phyloP scores from a whole-genome alignment of 1,140 invertebrate species.

The Cydia splendana region DNA sequence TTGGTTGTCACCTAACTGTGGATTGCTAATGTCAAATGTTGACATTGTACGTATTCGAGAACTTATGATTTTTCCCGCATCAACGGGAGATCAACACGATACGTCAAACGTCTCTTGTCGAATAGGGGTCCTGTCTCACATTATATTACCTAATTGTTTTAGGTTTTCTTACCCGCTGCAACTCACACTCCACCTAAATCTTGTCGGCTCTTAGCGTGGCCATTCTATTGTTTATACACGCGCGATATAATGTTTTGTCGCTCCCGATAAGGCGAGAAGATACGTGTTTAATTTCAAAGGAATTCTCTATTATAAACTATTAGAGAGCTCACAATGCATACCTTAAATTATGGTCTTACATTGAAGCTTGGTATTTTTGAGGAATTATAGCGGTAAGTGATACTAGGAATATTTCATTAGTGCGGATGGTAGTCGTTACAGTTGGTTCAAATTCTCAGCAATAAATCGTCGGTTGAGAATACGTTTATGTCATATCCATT shows the following conservation, averaged over 20 bases:
- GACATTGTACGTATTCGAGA: too few relatives aligned
- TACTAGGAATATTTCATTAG: neutral
- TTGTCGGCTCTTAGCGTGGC: constrained; percentile 55
- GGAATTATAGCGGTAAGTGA: neutral
- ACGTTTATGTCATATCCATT: too few relatives aligned
- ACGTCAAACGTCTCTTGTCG: too few relatives aligned
- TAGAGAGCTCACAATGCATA: neutral
- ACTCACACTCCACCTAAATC: constrained; percentile 40
- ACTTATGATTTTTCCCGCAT: too few relatives aligned
- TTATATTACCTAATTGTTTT: too few relatives aligned
- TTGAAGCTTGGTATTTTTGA: constrained; percentile 11
- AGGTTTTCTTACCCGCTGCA: constrained; percentile 33
- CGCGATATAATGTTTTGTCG: constrained; percentile 76
- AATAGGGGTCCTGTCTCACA: too few relatives aligned
- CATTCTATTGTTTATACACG: constrained; percentile 74
- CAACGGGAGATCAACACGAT: too few relatives aligned
- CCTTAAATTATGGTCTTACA: constrained; percentile 3
- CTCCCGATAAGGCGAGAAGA: constrained; percentile 34
- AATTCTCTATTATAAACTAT: neutral
- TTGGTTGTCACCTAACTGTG: too few relatives aligned
- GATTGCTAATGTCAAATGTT: too few relatives aligned
- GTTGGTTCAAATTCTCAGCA: too few relatives aligned
- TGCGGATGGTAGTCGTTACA: neutral
- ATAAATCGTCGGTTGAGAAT: too few relatives aligned
- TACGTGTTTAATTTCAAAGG: constrained; percentile 1